phyloP scores from a whole-genome alignment of 2,113 vertebrate species.

The Ptyas mucosa region DNA sequence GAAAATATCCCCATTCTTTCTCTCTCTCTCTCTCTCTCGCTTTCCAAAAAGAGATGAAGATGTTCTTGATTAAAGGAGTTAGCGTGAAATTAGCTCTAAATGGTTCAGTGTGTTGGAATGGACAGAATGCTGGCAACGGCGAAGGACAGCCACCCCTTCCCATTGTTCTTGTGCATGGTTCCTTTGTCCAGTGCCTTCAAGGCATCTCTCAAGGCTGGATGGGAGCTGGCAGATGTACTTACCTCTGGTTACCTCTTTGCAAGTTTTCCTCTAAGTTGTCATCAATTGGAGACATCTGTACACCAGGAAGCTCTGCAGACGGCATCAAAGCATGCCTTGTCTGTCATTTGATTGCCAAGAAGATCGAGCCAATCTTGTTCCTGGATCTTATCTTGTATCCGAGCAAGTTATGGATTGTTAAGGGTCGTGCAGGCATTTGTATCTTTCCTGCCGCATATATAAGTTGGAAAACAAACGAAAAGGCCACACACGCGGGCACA shows the following conservation, averaged over 20 bases:
- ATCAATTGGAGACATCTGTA: conserved; percentile 20
- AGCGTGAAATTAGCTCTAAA: conserved; percentile 44
- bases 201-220: not conserved
- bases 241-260: not conserved
- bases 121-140: not conserved
- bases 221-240: not conserved
- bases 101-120: not conserved
- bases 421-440: not conserved
- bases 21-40: conserved; percentile 10
- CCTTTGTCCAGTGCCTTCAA: not conserved
- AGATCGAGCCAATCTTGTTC: not conserved
- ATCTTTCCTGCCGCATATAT: not conserved
- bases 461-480: not conserved
- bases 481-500: too few species aligned
- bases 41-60: conserved; percentile 12
- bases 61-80: conserved; percentile 37
- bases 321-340: fast-evolving
- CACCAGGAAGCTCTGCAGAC: not conserved
- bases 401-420: not conserved
- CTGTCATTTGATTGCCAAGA: not conserved
- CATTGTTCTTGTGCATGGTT: not conserved
- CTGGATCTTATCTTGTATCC: fast-evolving
- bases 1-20: not conserved
- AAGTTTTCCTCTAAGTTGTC: not conserved
- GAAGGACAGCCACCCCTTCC: not conserved